Base-by-base conservation (phyloP, 92 coral and sea anemone genomes). In the Metridium senile region DNA sequence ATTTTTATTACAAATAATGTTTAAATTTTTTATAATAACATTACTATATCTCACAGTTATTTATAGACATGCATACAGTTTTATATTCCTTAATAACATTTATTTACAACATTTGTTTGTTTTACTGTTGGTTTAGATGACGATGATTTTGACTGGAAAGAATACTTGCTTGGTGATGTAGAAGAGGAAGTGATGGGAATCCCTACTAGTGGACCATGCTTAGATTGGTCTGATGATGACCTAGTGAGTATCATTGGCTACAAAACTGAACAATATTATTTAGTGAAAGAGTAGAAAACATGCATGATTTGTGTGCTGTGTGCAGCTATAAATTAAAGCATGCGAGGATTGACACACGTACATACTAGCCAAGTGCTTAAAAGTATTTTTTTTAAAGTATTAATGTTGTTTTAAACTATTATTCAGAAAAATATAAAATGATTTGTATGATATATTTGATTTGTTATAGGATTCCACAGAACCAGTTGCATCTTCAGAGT, bases 161-260 rank as follows among this genome's bases (percentile, higher is more conserved):
- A 77, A 6, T 95, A 92, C 78, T 88, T 95, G 27, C 80, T 95
- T 43, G 93, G 83, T 43, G 99, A 93, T 77, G 99, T 91, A 30
- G 99, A 95, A 71, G 97, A 95, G 58, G 93, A 92, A 68, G 75
- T 87, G 19, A 46, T 85, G 32, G 97, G 97, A 11, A 80, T 91
- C 45, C 97, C 97, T 25, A 74, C 70, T 28, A 71, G 66, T 53
- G 76, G 65, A 20, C 73, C 76, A 9, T 21, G 33, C 56, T 35
- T 56, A 89, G 79, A 43, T 0, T 90, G 96, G 96, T 88, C 98
- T 51, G 88, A 93, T 88, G 97, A 94, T 52, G 98, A 93, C 88
- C 63, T 73, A 20, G 69, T 63, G 28, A 63, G 94, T 89, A 0
- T 25, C 22, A 49, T 68, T 53, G 52, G 9, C 11, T 34, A 10